These are phyloP conservation scores for Aptenodytes forsteri DNA, from an alignment of 2,113 vertebrate genomes.

Conservation along the genomic window DNA sequence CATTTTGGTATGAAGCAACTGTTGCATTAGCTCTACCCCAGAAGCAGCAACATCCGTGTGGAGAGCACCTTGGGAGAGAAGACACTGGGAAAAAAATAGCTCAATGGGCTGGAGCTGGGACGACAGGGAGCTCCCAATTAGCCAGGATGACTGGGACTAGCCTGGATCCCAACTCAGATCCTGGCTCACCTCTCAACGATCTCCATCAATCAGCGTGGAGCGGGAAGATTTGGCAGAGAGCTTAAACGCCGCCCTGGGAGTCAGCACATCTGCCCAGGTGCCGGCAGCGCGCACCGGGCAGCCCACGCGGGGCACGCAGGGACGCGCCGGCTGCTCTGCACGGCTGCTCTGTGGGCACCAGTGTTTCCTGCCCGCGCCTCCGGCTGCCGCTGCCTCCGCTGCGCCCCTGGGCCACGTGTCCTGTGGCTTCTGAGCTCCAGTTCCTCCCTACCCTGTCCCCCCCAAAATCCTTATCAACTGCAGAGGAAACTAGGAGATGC, in stretches of 20 bases:
- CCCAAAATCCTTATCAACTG: conserved; percentile 4
- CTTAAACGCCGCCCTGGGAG: not conserved
- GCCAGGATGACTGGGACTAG: not conserved
- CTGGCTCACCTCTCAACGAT: not conserved
- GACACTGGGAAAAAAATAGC: not conserved
- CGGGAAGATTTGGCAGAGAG: not conserved
- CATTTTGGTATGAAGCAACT: not conserved
- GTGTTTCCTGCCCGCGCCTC: not conserved
- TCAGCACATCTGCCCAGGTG: not conserved
- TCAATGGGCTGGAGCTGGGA: not conserved
- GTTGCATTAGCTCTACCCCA: not conserved
- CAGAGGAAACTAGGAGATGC: conserved; percentile 3
- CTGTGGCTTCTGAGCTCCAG: not conserved
- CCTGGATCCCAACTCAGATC: not conserved
- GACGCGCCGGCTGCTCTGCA: not conserved
- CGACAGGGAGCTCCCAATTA: not conserved
- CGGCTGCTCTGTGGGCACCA: not conserved
- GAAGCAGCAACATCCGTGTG: not conserved
- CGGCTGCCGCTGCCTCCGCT: not conserved
- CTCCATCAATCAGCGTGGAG: rapidly evolving
- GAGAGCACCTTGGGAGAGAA: not conserved
- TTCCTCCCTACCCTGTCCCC: not conserved
- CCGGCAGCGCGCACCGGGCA: rapidly evolving
- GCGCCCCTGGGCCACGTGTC: not conserved
- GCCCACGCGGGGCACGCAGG: not conserved